Conservation (phyloP, 2,888 invertebrate genomes). For the Baccha elongata region DNA sequence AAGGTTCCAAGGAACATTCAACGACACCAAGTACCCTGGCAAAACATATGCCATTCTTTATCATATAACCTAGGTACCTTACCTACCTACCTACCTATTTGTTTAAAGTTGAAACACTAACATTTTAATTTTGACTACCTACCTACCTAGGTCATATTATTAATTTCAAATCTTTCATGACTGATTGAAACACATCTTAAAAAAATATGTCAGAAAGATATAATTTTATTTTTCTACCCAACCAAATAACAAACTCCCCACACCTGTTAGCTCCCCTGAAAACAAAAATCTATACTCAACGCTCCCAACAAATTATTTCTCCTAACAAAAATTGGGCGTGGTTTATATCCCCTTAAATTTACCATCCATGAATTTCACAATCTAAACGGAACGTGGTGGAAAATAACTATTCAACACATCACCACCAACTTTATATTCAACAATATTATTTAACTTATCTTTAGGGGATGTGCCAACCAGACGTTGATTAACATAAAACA, state of each 20-base stretch:
- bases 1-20: too few species aligned
- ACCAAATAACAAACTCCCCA: slow-evolving; percentile 36
- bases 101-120: too few species aligned
- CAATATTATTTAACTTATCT: slow-evolving; percentile 47
- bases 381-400: slow-evolving; percentile 64
- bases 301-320: neutral
- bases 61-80: too few species aligned
- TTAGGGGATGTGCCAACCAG: slow-evolving; percentile 64
- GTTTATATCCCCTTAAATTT: slow-evolving; percentile 27
- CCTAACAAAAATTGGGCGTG: slow-evolving; percentile 45
- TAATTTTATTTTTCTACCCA: too few species aligned
- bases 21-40: too few species aligned
- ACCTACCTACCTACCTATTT: too few species aligned
- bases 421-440: neutral
- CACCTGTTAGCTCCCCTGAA: slow-evolving; percentile 36
- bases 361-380: slow-evolving; percentile 12
- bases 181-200: too few species aligned
- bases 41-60: too few species aligned
- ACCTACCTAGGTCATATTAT: too few species aligned
- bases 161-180: too few species aligned
- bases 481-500: slow-evolving; percentile 70
- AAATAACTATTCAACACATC: slow-evolving; percentile 13
- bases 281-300: neutral
- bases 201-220: too few species aligned
- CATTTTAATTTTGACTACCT: too few species aligned